Conservation (phyloP, 2,888 invertebrate genomes). For the Pelosia muscerda region DNA sequence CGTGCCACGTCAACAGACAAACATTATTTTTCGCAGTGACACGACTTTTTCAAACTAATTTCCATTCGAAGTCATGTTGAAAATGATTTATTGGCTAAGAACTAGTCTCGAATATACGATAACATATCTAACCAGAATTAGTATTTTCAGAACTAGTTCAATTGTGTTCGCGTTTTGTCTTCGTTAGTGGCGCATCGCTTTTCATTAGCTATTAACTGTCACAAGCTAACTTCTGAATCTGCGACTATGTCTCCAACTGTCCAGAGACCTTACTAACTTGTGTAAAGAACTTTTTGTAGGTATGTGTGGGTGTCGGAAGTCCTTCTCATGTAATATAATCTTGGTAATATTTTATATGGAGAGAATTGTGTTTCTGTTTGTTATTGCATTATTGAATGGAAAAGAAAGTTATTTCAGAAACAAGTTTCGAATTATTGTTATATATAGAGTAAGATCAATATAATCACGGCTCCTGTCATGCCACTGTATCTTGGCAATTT, state of each 20-base stretch:
- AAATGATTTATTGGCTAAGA: conserved; percentile 66
- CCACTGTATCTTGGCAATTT: background rate
- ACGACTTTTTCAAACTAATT: conserved; percentile 76
- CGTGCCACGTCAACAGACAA: conserved; percentile 77
- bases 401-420: no score
- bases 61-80: conserved; percentile 68
- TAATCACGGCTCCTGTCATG: background rate
- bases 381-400: conserved; percentile 2
- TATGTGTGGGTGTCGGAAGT: conserved; percentile 42
- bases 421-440: no score
- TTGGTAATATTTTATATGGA: conserved; percentile 42
- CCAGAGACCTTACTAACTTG: conserved; percentile 62
- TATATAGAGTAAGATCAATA: background rate
- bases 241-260: conserved; percentile 55
- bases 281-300: conserved; percentile 57
- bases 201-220: conserved; percentile 70
- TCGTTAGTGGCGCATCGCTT: conserved; percentile 75
- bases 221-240: conserved; percentile 62
- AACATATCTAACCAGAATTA: conserved; percentile 45
- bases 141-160: conserved; percentile 59
- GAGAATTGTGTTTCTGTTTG: conserved; percentile 18
- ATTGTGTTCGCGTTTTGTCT: conserved; percentile 66
- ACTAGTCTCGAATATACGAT: conserved; percentile 50
- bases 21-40: conserved; percentile 73
- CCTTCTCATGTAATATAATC: conserved; percentile 32